Evolutionary conservation across 2,113 vertebrate species (phyloP).

Genomic region (Pluvianellus socialis): DNA sequence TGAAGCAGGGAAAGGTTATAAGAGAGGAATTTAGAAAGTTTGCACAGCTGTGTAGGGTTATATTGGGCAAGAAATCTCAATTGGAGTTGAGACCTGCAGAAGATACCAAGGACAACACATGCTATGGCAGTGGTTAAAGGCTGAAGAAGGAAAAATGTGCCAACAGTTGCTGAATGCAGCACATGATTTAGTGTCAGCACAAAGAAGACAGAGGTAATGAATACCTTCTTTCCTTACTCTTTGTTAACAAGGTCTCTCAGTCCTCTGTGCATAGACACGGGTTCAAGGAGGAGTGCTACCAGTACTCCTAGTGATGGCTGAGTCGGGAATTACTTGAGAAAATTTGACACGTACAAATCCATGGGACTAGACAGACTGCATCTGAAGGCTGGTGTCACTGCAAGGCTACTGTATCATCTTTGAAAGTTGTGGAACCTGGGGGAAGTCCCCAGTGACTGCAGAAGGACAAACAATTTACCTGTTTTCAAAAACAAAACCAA

Average conservation of each 20-base stretch:
- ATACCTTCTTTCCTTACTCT: neutral
- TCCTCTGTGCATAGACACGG: neutral
- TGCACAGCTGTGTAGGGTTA: neutral
- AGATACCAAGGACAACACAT: neutral
- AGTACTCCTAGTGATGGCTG: neutral
- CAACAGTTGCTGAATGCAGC: neutral
- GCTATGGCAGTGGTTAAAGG: neutral
- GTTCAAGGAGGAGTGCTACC: neutral
- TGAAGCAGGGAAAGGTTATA: neutral
- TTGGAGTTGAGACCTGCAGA: neutral
- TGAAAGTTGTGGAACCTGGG: neutral
- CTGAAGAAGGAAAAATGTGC: neutral
- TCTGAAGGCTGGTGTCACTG: neutral
- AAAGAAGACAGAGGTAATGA: neutral
- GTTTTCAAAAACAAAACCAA: neutral
- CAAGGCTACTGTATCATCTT: neutral
- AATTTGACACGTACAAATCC: neutral
- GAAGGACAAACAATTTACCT: neutral
- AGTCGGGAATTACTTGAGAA: neutral
- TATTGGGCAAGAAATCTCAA: neutral
- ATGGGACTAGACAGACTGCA: neutral
- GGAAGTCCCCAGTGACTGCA: neutral
- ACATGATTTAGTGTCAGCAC: neutral
- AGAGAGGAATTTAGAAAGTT: neutral
- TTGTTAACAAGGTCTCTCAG: neutral